A percentile compares a stretch with the other conserved stretches of the same genome.
These are phyloP conservation scores for Ceriagrion tenellum DNA, from an alignment of 2,888 invertebrate species.

Conservation along the genomic window DNA sequence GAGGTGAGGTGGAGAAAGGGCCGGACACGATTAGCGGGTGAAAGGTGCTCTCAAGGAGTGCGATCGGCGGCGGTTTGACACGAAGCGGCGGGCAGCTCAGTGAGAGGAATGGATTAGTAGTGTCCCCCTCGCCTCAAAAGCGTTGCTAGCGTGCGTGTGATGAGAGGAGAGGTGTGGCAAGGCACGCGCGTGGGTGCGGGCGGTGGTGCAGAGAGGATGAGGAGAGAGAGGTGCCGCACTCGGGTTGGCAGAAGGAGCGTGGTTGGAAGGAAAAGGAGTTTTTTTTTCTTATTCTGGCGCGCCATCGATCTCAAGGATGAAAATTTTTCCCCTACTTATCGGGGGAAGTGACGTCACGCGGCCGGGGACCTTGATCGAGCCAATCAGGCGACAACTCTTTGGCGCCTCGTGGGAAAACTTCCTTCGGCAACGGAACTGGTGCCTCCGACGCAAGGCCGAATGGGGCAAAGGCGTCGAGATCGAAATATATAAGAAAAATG, in stretches of 20 bases:
- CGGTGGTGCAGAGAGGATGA: not conserved
- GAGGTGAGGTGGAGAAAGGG: not conserved
- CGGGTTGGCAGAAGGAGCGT: not conserved
- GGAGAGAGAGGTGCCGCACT: not conserved
- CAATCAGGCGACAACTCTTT: constrained; percentile 52
- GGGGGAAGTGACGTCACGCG: constrained; percentile 59
- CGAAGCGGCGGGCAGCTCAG: not conserved
- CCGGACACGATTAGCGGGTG: not conserved
- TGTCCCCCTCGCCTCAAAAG: not conserved
- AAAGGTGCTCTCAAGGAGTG: not conserved
- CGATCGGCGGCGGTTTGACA: not conserved
- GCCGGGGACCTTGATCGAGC: constrained; percentile 20
- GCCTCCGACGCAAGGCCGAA: constrained; percentile 35
- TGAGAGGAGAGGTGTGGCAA: not conserved
- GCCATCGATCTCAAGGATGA: constrained; percentile 65
- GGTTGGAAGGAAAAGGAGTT: not conserved
- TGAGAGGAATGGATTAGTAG: too few species aligned
- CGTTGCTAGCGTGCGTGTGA: not conserved
- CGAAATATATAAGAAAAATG: not conserved
- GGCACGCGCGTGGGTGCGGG: not conserved
- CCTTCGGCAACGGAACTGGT: not conserved
- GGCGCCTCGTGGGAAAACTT: constrained; percentile 59
- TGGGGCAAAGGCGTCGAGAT: not conserved
- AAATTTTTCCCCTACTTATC: constrained; percentile 59
- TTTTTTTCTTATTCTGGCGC: not conserved